Evolutionary conservation across 2,888 invertebrate species (phyloP), one percentile per base, ranked within the genome.

Genomic region (Phyllotreta cruciferae): DNA sequence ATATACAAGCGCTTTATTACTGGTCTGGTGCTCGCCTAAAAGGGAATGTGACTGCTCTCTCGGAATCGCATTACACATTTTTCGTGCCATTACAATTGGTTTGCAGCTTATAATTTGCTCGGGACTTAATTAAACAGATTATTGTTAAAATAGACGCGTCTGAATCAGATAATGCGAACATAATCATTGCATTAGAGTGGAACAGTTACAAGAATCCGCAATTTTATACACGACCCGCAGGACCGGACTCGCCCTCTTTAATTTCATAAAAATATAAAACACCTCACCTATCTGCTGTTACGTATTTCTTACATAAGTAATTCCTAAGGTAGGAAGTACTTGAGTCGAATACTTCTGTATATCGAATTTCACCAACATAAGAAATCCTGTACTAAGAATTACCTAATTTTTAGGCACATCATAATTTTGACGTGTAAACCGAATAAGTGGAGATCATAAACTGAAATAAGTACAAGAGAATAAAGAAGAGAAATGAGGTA

Each of bases 141-240:
- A 56, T 61, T 64, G 60, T 64, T 64, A 64, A 60, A 64, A 61
- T 64, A 56, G 64, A 60, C 61, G 57, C 56, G 64, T 64, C 64
- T 64, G 64, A 64, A 64, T 64, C 64, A 64, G 64, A 64, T 64
- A 64, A 61, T 64, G 53, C 57, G 60, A 64, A 64, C 64, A 64
- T 64, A 64, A 64, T 60, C 56, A 64, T 57, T 45, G 60, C 64
- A 61, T 56, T 61, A 64, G 64, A 61, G 60, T 64, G 64, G 64
- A 64, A 64, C 64, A 56, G 60, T 64, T 64, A 64, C 64, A 60
- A 60, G 64, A 56, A 64, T 64, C 36, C 49, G 56, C 64, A 64
- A 61, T 60, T 64, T 60, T 41, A 60, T 64, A 44, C 42, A 47
- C 13, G 41, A n/a, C 13, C 14, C n/a, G 13, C 58, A 58, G 58